Conservation (phyloP, 2,113 vertebrate species). For the Montifringilla adamsi region DNA sequence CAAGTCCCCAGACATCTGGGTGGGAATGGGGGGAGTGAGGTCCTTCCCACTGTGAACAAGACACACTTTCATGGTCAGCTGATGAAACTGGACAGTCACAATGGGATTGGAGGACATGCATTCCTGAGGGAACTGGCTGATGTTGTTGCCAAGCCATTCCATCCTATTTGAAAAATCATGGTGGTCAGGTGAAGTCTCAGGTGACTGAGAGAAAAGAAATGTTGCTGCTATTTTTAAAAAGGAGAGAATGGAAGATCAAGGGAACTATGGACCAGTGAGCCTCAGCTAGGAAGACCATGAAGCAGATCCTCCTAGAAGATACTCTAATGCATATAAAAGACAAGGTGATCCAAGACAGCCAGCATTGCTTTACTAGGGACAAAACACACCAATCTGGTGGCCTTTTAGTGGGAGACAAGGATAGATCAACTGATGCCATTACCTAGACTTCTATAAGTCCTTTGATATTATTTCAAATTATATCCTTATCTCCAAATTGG, state of each 20-base stretch:
- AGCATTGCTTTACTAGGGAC: neutral
- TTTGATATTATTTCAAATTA: neutral
- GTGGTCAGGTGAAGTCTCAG: neutral
- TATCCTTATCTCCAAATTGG: neutral
- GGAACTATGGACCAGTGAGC: fast-evolving
- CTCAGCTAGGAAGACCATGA: neutral
- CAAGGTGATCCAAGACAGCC: neutral
- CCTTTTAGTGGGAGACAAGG: neutral
- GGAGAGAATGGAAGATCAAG: neutral
- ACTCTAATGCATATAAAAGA: neutral
- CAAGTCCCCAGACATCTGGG: neutral
- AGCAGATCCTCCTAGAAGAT: neutral
- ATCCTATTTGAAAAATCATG: neutral
- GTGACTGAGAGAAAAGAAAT: neutral
- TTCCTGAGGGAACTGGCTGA: neutral
- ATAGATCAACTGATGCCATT: neutral
- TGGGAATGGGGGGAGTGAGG: neutral
- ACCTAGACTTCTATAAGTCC: neutral
- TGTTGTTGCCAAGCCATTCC: neutral
- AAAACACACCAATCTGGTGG: neutral
- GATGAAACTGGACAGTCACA: neutral
- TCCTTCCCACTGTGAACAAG: neutral
- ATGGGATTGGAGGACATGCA: neutral
- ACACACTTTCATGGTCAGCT: neutral
- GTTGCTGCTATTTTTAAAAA: neutral